These are phyloP conservation scores for Atta colombica DNA, from an alignment of 1,140 invertebrate species.

Conservation along the genomic window DNA sequence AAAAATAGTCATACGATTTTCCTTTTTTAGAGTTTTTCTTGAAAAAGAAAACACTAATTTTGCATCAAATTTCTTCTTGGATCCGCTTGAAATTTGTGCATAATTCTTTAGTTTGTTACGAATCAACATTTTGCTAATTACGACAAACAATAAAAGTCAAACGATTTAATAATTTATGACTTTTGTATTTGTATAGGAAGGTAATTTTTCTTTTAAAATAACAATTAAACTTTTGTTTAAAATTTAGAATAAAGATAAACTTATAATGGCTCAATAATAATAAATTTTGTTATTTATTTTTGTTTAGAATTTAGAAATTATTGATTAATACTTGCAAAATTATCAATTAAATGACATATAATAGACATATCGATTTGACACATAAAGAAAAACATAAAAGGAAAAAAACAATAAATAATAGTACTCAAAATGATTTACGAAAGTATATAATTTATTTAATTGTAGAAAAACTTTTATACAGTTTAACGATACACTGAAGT, in stretches of 20 bases:
- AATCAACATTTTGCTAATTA: neutral
- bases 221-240: neutral
- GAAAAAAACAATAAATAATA: neutral
- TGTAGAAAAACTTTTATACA: slow-evolving; percentile 78
- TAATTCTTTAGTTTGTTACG: neutral
- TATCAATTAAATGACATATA: neutral
- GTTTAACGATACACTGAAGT: slow-evolving; percentile 71
- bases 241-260: neutral
- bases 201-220: neutral
- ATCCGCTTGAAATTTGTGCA: neutral
- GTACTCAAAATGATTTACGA: slow-evolving; percentile 73
- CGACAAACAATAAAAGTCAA: neutral
- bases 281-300: no score
- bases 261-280: no score
- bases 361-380: neutral
- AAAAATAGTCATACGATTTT: neutral
- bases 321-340: neutral
- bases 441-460: slow-evolving; percentile 84
- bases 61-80: neutral
- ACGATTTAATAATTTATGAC: neutral
- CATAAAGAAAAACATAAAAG: neutral
- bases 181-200: neutral
- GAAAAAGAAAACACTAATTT: neutral
- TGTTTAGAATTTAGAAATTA: neutral
- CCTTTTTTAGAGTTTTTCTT: neutral